Base-by-base conservation (phyloP, 2,888 invertebrate species). In the Emesis russula region DNA sequence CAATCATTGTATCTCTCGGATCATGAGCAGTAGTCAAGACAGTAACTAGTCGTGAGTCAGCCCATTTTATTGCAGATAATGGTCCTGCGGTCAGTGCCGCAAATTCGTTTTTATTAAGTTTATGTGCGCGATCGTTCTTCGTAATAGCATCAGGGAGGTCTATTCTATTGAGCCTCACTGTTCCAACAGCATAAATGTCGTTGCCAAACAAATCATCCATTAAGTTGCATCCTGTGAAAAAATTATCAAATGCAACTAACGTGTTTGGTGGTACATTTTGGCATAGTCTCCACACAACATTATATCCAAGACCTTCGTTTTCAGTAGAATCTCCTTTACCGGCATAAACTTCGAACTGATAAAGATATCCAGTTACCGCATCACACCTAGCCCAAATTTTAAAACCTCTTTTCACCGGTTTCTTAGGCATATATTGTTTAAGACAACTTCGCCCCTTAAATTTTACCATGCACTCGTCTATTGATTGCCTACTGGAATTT, bases 1-100 rank as follows among this genome's bases (percentile, higher is more conserved):
- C 90, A 53, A 53, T 1, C 76, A 92, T 90, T 83, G 93, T 93
- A 81, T 94, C 94, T 74, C 84, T 92, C 81, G 90, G 82, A 13
- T 80, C 25, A 63, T 86, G 83, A 66, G 84, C 84, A 2, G 91
- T 86, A 73, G 86, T 91, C 75, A 94, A 92, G 70, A 86, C 87
- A 25, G 91, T 78, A 92, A 94, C 92, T 18, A 83, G 76, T 83
- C 92, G 3, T 36, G 73, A 87, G 83, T 93, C 92, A 53, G 89
- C 87, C 53, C 83, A 90, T 71, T 83, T 86, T 53, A 70, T 73
- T 36, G 48, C 44, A 33, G 87, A 81, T 15, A 53, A 2, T 53
- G 53, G 53, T 15, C 15, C 53, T 53, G 53, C 53, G 15, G 53
- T 53, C 13, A 53, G 15, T 53, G 53, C 53, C 15, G 53, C 15